Percentiles rank a stretch among this genome's conserved stretches.
Conservation (phyloP, 1,140 invertebrate genomes). For the Andricus grossulariae region DNA sequence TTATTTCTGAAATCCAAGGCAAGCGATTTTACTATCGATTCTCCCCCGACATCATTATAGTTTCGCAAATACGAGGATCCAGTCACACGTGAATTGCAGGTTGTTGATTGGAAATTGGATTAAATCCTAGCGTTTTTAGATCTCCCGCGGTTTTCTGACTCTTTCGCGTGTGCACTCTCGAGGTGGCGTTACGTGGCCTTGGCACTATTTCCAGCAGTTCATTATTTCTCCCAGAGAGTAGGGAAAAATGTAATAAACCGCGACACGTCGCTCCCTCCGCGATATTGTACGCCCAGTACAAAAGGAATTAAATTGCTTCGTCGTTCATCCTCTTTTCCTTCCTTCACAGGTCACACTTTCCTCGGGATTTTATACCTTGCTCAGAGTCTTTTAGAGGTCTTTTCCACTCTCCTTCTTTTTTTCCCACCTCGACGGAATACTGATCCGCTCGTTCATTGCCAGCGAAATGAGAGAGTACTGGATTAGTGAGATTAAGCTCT, state of each 20-base stretch:
- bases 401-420: neutral
- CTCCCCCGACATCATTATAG: neutral
- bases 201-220: slow-evolving; percentile 64
- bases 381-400: neutral
- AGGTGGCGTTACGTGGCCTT: slow-evolving; percentile 49
- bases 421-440: neutral
- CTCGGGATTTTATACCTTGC: neutral
- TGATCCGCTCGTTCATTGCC: slow-evolving; percentile 9
- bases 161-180: neutral
- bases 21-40: slow-evolving; percentile 4
- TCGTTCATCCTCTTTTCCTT: slow-evolving; percentile 11
- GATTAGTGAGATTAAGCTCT: slow-evolving; percentile 16
- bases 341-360: neutral
- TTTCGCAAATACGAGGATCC: neutral
- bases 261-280: slow-evolving; percentile 54
- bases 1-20: neutral
- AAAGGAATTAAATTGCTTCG: slow-evolving; percentile 61
- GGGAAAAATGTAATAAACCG: slow-evolving; percentile 71
- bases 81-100: neutral
- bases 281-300: slow-evolving; percentile 42
- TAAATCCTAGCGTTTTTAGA: neutral
- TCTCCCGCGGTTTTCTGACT: neutral
- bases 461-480: neutral
- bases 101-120: slow-evolving; percentile 17
- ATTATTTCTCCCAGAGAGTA: slow-evolving; percentile 56